phyloP scores from a whole-genome alignment of 2,113 vertebrate genomes.

The Microtus pennsylvanicus region DNA sequence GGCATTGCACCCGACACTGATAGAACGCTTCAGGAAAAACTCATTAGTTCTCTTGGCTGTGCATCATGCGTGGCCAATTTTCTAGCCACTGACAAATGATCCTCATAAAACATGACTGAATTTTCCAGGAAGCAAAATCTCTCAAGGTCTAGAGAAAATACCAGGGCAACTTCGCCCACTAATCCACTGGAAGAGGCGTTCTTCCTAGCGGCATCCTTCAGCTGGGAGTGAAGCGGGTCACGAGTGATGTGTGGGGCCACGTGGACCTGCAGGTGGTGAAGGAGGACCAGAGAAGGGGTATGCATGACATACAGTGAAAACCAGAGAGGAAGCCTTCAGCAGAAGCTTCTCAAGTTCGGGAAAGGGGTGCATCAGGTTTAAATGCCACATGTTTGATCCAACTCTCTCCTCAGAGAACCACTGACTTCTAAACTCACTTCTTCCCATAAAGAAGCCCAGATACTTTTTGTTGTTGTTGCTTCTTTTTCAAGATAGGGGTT shows the following conservation, averaged over 20 bases:
- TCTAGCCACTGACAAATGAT: conserved; percentile 83
- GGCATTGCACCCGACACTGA: conserved; percentile 76
- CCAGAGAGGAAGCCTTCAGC: background rate
- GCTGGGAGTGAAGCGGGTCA: background rate
- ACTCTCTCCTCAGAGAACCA: background rate
- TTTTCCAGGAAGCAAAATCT: conserved; percentile 77
- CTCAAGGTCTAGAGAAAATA: conserved; percentile 61
- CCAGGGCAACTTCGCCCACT: background rate
- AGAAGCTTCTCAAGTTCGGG: background rate
- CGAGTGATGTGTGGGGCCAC: background rate
- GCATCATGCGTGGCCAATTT: conserved; percentile 78
- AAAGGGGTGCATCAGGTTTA: background rate
- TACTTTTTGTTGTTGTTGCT: too few species aligned
- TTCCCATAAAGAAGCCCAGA: background rate
- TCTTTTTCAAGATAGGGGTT: too few species aligned
- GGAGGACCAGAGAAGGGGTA: background rate
- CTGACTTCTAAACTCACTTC: background rate
- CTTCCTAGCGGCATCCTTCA: background rate
- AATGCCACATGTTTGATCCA: background rate
- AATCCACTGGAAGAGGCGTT: background rate
- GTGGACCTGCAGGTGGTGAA: background rate
- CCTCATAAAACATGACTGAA: conserved; percentile 77
- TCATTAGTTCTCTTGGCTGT: background rate
- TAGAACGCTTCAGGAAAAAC: conserved; percentile 61
- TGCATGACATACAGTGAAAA: background rate